Evolutionary conservation across 2,888 invertebrate genomes (phyloP).

Genomic region (Strigamia maritima): DNA sequence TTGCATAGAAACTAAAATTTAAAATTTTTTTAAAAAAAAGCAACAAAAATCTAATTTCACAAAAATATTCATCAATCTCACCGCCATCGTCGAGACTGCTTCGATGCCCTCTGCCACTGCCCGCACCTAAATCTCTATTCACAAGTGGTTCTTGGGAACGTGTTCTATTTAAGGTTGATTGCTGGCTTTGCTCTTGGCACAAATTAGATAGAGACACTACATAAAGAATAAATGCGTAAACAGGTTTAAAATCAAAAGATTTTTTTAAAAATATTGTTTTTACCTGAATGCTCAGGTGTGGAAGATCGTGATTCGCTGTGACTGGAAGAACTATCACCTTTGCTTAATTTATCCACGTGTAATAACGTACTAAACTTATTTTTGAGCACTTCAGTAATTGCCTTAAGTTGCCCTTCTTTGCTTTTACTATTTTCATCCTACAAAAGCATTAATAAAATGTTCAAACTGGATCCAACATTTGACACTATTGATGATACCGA

Average conservation of each 20-base stretch:
- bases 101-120: background rate
- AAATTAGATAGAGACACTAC: background rate
- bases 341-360: background rate
- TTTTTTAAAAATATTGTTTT: background rate
- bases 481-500: background rate
- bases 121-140: background rate
- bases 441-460: background rate
- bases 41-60: background rate
- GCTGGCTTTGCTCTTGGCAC: background rate
- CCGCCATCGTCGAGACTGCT: conserved; percentile 40
- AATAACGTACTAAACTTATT: conserved; percentile 9
- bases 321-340: conserved; percentile 4
- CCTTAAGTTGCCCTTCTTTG: conserved; percentile 15
- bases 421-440: conserved; percentile 10
- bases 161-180: conserved; percentile 10
- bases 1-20: background rate
- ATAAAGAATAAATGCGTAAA: background rate
- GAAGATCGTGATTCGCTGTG: conserved; percentile 38
- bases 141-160: background rate
- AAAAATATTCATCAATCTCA: background rate
- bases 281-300: conserved; percentile 33
- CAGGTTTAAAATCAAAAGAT: background rate
- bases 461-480: background rate
- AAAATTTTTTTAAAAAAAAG: background rate
- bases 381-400: background rate